Evolutionary conservation across 2,888 invertebrate genomes (phyloP).

Genomic region (Synergus itoensis): DNA sequence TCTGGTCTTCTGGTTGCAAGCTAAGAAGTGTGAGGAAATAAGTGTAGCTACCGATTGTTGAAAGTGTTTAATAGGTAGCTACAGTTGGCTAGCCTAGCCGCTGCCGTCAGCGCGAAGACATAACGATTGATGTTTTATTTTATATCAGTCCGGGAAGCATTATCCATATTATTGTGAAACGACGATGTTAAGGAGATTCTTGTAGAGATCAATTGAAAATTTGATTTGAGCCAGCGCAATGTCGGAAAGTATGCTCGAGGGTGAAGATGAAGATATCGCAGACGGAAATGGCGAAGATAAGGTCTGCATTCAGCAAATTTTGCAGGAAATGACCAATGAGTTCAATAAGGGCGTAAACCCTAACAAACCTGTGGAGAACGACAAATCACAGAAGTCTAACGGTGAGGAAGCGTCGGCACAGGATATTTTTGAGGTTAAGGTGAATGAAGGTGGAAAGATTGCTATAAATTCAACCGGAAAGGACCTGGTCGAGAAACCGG

Average conservation of each 20-base stretch:
- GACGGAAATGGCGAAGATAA: constrained; percentile 66
- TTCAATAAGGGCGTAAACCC: constrained; percentile 69
- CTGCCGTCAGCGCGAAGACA: not conserved
- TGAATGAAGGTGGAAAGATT: constrained; percentile 42
- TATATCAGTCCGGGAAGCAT: not conserved
- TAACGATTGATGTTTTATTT: not conserved
- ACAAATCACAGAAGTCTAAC: not conserved
- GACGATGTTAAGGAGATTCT: not conserved
- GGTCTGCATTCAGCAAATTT: constrained; percentile 74
- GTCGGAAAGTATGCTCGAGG: constrained; percentile 60
- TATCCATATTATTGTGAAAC: not conserved
- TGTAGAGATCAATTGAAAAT: not conserved
- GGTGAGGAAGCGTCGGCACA: constrained; percentile 30
- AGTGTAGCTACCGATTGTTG: not conserved
- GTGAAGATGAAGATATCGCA: constrained; percentile 67
- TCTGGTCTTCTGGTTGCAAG: not conserved
- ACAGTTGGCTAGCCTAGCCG: not conserved
- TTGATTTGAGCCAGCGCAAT: not conserved
- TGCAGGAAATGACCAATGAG: constrained; percentile 76
- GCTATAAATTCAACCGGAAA: constrained; percentile 21
- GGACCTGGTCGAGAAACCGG: constrained; percentile 35
- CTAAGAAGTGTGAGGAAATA: not conserved
- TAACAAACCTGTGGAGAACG: constrained; percentile 40
- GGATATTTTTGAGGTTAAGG: constrained; percentile 51
- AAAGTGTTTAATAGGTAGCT: not conserved